A percentile compares a stretch with the other conserved stretches of the same genome.
These are phyloP conservation scores for Channa argus DNA, from an alignment of 2,113 vertebrate genomes.

Conservation along the genomic window DNA sequence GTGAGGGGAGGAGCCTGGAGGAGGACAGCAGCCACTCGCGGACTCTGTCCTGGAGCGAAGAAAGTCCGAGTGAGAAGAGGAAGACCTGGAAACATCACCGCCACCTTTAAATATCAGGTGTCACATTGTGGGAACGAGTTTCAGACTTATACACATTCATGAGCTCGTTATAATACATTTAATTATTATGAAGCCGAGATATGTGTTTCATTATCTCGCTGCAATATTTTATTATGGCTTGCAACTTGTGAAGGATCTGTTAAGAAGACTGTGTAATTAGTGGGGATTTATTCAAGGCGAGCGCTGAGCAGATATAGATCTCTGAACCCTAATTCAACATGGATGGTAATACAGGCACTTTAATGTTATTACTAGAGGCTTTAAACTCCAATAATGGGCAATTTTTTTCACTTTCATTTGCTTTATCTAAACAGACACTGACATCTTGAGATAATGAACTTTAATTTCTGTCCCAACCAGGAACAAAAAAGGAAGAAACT, in stretches of 20 bases:
- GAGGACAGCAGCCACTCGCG: no score
- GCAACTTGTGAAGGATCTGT: slow-evolving; percentile 20
- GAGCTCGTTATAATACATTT: slow-evolving; percentile 4
- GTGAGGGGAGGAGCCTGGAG: neutral
- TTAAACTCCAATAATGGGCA: slow-evolving; percentile 42
- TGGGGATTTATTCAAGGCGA: slow-evolving; percentile 34
- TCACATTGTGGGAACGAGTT: neutral
- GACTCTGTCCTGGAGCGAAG: neutral
- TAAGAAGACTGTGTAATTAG: slow-evolving; percentile 26
- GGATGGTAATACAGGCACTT: slow-evolving; percentile 37
- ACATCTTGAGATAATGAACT: slow-evolving; percentile 54
- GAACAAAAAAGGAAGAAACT: neutral
- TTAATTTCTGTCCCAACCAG: slow-evolving; percentile 38
- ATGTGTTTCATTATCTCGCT: slow-evolving; percentile 27
- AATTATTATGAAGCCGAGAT: slow-evolving; percentile 11
- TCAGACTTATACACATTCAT: neutral
- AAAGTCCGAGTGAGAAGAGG: neutral
- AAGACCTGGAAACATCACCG: neutral
- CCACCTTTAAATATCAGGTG: neutral
- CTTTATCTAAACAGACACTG: slow-evolving; percentile 40
- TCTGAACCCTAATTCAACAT: slow-evolving; percentile 48
- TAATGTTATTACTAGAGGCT: slow-evolving; percentile 33
- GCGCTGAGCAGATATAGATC: slow-evolving; percentile 22
- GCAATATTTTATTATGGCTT: slow-evolving; percentile 3
- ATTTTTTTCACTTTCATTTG: slow-evolving; percentile 26